Evolutionary conservation across 1,140 invertebrate genomes (phyloP), one percentile per base, ranked within the genome.

Genomic region (Eupristina koningsbergeri): DNA sequence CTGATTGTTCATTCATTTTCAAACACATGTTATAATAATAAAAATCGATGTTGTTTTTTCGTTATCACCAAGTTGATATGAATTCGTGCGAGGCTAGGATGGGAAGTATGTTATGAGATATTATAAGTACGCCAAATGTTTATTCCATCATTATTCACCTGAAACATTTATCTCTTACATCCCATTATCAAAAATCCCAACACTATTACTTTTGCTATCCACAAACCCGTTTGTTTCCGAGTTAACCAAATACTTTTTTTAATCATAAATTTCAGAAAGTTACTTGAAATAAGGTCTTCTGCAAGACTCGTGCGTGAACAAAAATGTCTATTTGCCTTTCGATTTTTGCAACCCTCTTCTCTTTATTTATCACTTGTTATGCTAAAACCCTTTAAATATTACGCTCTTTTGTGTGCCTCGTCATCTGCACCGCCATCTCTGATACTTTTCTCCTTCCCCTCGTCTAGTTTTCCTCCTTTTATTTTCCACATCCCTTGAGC

Each of bases 341-440:
- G 5, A 58, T n/a, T 71, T 13, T 39, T 22, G 41, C 31, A 19
- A 41, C 63, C 61, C 34, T 1, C 15, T 26, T 1, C 15, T 45
- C 47, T 61, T 36, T 45, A 50, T 50, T 53, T 67, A 79, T 83
- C 29, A 64, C 75, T 85, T 85, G 85, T 86, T 86, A 88, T 34
- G 58, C 45, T 81, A 73, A 81, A 81, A 29, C 67, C 50, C 69
- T 81, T 45, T 81, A 81, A 81, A 81, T 81, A 81, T 81, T 81
- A 67, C 69, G 36, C 69, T 81, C 53, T 81, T 81, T 73, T 81
- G 79, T 74, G 53, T 50, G 50, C 50, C 45, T 74, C 83, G 83
- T 87, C 63, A 53, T 61, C 50, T 31, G 73, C 76, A 75, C 74
- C 58, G 53, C 31, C 34, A 69, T 84, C 26, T 34, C 58, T 50